Evolutionary conservation across 2,113 vertebrate species (phyloP), one percentile per base, ranked within the genome.

Genomic region (Microcebus tavaratra): DNA sequence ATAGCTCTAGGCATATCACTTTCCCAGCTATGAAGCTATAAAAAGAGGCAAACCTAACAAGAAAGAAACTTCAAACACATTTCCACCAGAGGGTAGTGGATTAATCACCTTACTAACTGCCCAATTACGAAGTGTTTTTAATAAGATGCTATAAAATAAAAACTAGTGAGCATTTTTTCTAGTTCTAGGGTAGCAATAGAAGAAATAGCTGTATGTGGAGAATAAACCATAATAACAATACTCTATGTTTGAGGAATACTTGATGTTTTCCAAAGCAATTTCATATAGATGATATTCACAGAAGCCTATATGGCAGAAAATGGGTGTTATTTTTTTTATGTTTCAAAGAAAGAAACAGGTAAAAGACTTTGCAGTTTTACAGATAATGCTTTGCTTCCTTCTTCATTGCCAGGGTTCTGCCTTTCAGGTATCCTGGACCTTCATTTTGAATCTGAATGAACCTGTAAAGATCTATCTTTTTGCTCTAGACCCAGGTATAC

Each of bases 131-230:
- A 75, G 50, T 63, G 53, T 57, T 94, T 96, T 70, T 78, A 90
- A 76, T 88, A 48, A 95, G n/a, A 91, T 92, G 27, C 34, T 82
- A 42, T 81, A 80, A 88, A 97, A 95, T 91, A 63, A 85, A 95
- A 75, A 68, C 21, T 48, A 85, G 57, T 53, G 31, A 70, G 15
- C 9, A 29, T 29, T 68, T 84, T 95, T 94, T 73, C 53, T 93
- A 70, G 34, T 85, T 34, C 34, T 29, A 76, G 23, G 45, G 34
- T 11, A 81, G 59, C 34, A 95, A 72, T 59, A 67, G 68, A 87
- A 94, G 61, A 84, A 85, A 85, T 21, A 92, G 81, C 76, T 23
- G n/a, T 84, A 34, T 31, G 72, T 72, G 45, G 13, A 63, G 90
- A 61, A 78, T 70, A 91, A 94, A 87, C 17, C 42, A 21, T 80